Evolutionary conservation across 2,888 invertebrate genomes (phyloP), one percentile per base, ranked within the genome.

Genomic region (Drosophila parthenogenetica): DNA sequence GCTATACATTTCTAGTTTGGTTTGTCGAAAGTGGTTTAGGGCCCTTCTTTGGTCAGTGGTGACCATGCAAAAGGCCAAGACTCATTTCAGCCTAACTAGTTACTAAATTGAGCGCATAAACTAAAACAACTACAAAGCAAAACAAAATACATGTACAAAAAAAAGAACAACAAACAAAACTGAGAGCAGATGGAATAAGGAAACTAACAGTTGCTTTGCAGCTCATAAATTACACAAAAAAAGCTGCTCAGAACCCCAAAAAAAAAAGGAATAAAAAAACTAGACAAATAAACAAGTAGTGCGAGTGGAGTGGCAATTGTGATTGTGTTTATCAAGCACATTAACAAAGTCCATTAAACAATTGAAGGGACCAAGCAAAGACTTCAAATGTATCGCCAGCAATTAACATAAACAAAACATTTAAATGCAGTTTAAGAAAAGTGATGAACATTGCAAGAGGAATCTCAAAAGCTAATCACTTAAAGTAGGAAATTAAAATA

Each of bases 71-170:
- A 73, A 65, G 60, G 39, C 59, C 50, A 17, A 60, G 67, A 49
- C 17, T 49, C 71, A 77, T 77, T 81, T 85, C 69, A 70, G 76
- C 70, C 84, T 76, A 85, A 85, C 87, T 84, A 84, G 85, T 87
- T 87, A 80, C 87, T 73, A 85, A 85, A 85, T 85, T 85, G 85
- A 84, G 85, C 87, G 80, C 80, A 80, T 80, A 84, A 81, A 87
- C 81, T 83, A 81, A 84, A 86, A 69, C 81, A 81, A 78, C 75
- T 71, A 71, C 50, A 64, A 57, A 35, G 19, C 42, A 69, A 55
- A 55, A 64, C 17, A 42, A 57, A 22, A 22, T 22, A 22, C 22
- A 22, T 4, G 22, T 3, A 22, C 22, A 22, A 22, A 22, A 54
- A 46, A 62, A 58, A 53, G 59, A 29, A 45, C 57, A 53, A 55